Percentiles rank a stretch among this genome's conserved stretches.
Evolutionary conservation across 1,140 invertebrate genomes (phyloP).

Genomic region (Drosophila lowei): DNA sequence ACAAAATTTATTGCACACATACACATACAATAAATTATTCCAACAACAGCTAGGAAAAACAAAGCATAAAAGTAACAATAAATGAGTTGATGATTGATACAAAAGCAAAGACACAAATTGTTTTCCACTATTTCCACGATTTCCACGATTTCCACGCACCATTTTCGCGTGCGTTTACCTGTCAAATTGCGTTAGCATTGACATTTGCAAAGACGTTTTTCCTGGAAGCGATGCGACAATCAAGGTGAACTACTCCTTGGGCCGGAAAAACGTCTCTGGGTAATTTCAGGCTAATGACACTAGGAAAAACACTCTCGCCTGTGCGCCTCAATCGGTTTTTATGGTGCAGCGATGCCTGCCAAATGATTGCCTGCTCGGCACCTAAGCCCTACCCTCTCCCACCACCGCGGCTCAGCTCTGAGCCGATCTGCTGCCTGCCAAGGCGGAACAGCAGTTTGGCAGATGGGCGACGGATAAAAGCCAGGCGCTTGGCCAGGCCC

Average conservation of each 20-base stretch:
- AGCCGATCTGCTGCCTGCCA: conserved; percentile 45
- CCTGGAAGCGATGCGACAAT: not conserved
- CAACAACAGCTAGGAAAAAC: conserved; percentile 43
- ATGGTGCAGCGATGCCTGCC: conserved; percentile 62
- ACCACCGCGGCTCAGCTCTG: conserved; percentile 8
- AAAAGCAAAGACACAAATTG: conserved; percentile 50
- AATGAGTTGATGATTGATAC: conserved; percentile 80
- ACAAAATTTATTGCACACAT: conserved; percentile 47
- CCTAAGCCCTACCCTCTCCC: conserved; percentile 23
- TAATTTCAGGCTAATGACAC: conserved; percentile 77
- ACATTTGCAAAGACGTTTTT: conserved; percentile 24
- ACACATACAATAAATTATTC: conserved; percentile 54
- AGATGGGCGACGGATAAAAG: conserved; percentile 62
- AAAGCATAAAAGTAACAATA: conserved; percentile 69
- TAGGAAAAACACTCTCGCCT: conserved; percentile 73
- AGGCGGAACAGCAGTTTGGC: conserved; percentile 43
- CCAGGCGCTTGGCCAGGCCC: conserved; percentile 16
- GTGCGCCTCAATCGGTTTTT: conserved; percentile 35
- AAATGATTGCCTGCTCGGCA: conserved; percentile 30
- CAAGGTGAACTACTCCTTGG: conserved; percentile 25
- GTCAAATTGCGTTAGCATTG: conserved; percentile 50
- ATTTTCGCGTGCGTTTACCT: conserved; percentile 72
- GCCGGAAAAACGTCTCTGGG: conserved; percentile 61
- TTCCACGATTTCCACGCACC: conserved; percentile 35
- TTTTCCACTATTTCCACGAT: conserved; percentile 17